Evolutionary conservation across 2,797 vertebrate species (phyloP).

Genomic region (Dallia pectoralis): DNA sequence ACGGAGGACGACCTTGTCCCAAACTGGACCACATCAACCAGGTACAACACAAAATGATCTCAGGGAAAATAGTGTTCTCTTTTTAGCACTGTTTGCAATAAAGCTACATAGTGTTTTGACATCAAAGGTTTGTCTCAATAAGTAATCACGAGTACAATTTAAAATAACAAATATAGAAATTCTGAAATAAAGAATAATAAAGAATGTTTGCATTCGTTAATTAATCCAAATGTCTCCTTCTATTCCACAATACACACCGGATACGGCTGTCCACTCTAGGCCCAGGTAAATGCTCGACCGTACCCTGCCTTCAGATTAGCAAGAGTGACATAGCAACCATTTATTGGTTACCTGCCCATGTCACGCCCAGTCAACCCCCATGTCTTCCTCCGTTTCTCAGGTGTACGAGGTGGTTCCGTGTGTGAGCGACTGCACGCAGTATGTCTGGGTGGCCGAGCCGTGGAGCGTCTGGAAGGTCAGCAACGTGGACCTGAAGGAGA

Average conservation of each 20-base stretch:
- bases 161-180: too few species aligned
- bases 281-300: constrained; percentile 71
- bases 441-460: constrained; percentile 91
- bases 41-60: constrained; percentile 73
- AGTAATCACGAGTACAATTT: constrained; percentile 41
- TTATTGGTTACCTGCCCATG: background rate
- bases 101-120: too few species aligned
- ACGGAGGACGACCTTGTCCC: constrained; percentile 83
- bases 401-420: constrained; percentile 97
- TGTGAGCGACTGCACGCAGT: constrained; percentile 94
- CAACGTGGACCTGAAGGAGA: constrained; percentile 89
- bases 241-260: constrained; percentile 39
- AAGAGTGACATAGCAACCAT: background rate
- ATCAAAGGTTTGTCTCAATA: constrained; percentile 12
- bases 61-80: too few species aligned
- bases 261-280: constrained; percentile 61
- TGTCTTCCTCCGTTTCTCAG: constrained; percentile 59
- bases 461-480: constrained; percentile 98
- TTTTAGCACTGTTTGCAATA: too few species aligned
- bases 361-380: background rate
- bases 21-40: constrained; percentile 86
- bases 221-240: constrained; percentile 58
- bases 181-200: too few species aligned
- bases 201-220: constrained; percentile 54
- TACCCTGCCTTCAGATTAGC: background rate